Evolutionary conservation across 2,797 vertebrate species (phyloP).

Genomic region (Leptoclinus maculatus): DNA sequence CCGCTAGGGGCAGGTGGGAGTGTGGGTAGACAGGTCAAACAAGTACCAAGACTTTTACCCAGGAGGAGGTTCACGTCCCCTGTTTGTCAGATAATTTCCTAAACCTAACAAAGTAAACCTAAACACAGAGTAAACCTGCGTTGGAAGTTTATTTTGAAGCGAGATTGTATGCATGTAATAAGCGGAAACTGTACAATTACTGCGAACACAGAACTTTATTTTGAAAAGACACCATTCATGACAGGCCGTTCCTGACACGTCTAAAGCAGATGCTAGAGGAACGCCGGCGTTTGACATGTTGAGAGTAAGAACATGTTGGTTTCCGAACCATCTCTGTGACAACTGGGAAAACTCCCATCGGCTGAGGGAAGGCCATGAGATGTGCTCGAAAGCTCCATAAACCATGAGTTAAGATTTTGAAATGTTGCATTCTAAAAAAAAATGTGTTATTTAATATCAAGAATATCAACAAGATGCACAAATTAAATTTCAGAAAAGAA

Average conservation of each 20-base stretch:
- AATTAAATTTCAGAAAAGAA: not conserved
- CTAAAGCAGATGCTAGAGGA: no score
- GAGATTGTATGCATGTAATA: not conserved
- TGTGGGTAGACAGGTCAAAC: no score
- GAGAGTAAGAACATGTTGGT: no score
- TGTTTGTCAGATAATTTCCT: not conserved
- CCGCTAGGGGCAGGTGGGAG: no score
- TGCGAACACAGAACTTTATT: not conserved
- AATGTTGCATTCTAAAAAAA: not conserved
- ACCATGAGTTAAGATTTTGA: not conserved
- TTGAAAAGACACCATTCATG: not conserved
- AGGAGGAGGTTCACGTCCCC: no score
- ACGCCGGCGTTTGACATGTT: no score
- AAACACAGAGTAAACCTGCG: not conserved
- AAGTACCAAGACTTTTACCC: no score
- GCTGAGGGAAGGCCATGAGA: not conserved
- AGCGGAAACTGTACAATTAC: not conserved
- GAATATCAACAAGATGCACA: not conserved
- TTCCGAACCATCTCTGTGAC: not conserved
- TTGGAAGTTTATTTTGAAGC: not conserved
- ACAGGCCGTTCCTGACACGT: not conserved
- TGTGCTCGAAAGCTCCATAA: not conserved
- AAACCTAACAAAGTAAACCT: not conserved
- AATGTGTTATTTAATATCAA: not conserved
- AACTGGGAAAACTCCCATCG: not conserved